A percentile compares a stretch with the other conserved stretches of the same genome.
phyloP scores from a whole-genome alignment of 2,888 invertebrate genomes.

The Hyppa rectilinea region DNA sequence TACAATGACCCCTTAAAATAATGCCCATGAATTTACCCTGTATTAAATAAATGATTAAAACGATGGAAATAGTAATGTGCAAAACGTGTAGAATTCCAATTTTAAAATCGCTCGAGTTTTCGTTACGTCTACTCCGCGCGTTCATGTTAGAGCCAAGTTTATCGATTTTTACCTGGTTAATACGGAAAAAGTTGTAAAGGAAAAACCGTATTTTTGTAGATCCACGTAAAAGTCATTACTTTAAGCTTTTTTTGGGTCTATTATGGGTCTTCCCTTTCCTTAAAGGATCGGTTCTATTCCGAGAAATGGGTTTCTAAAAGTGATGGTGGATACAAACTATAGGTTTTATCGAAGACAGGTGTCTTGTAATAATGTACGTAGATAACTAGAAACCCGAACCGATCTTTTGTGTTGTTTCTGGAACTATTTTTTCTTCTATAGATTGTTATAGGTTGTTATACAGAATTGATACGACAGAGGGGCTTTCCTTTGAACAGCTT shows the following conservation, averaged over 20 bases:
- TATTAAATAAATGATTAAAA: too few relatives aligned
- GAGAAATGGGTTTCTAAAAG: conserved; percentile 36
- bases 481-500: too few relatives aligned
- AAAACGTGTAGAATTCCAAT: too few relatives aligned
- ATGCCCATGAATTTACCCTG: too few relatives aligned
- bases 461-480: too few relatives aligned
- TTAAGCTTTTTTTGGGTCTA: conserved; percentile 56
- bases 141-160: not conserved
- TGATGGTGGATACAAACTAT: conserved; percentile 26
- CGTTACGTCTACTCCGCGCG: too few relatives aligned
- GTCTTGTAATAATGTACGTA: conserved; percentile 16
- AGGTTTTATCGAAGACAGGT: conserved; percentile 37
- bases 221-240: conserved; percentile 60
- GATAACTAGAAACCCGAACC: not conserved
- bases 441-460: too few relatives aligned
- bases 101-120: too few relatives aligned
- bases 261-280: conserved; percentile 44
- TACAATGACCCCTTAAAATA: too few relatives aligned
- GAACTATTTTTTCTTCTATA: too few relatives aligned
- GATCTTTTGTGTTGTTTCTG: not conserved
- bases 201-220: conserved; percentile 36
- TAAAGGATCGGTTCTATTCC: conserved; percentile 37
- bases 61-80: too few relatives aligned
- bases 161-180: conserved; percentile 27
- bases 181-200: conserved; percentile 32